Conservation (phyloP, 2,888 invertebrate genomes). For the Meganola albula region DNA sequence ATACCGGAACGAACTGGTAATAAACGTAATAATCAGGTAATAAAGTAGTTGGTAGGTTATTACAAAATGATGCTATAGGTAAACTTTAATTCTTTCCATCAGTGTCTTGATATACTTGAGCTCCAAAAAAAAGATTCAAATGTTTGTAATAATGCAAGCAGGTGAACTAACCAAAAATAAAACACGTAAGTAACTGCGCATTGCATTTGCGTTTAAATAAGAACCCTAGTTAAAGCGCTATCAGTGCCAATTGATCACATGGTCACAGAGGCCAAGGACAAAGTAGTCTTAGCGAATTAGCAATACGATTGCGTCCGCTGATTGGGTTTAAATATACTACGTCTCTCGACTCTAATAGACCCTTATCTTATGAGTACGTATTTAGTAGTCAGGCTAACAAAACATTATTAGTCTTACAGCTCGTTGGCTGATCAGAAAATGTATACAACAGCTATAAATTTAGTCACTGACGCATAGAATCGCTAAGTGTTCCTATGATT, state of each 20-base stretch:
- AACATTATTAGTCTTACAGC: slow-evolving; percentile 23
- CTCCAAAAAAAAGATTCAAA: too few relatives aligned
- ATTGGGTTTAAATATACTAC: slow-evolving; percentile 26
- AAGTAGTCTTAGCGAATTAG: slow-evolving; percentile 37
- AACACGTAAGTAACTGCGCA: too few relatives aligned
- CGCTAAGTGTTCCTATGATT: slow-evolving; percentile 16
- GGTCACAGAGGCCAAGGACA: slow-evolving; percentile 48
- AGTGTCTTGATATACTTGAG: too few relatives aligned
- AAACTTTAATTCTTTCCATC: too few relatives aligned
- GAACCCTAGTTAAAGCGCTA: slow-evolving; percentile 18
- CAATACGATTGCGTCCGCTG: slow-evolving; percentile 34
- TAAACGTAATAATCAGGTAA: too few relatives aligned
- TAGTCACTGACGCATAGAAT: not conserved
- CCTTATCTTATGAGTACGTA: too few relatives aligned
- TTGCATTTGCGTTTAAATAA: slow-evolving; percentile 9
- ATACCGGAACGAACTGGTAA: too few relatives aligned
- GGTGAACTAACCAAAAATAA: too few relatives aligned
- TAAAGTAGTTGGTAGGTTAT: too few relatives aligned
- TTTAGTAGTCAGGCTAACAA: slow-evolving; percentile 22
- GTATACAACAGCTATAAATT: slow-evolving; percentile 13
- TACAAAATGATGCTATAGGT: too few relatives aligned
- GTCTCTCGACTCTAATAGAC: too few relatives aligned
- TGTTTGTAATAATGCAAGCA: too few relatives aligned
- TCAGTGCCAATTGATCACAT: slow-evolving; percentile 28
- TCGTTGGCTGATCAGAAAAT: slow-evolving; percentile 11